phyloP scores from a whole-genome alignment of 2,113 vertebrate species.

The Fulica atra region DNA sequence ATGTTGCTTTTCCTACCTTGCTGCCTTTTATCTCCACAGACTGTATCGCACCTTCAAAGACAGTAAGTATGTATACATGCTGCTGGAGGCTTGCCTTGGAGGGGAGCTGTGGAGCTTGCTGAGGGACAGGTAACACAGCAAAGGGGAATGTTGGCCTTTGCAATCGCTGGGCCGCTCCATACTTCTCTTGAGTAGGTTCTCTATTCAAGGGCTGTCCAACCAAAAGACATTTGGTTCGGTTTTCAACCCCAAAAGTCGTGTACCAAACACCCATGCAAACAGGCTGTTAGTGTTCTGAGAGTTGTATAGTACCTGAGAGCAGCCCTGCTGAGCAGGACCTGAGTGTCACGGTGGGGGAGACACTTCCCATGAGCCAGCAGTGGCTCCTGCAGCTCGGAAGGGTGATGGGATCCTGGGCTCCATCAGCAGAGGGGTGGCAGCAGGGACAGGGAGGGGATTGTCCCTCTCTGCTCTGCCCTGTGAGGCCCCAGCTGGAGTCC shows the following conservation, averaged over 20 bases:
- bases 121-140: constrained; percentile 87
- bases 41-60: constrained; percentile 92
- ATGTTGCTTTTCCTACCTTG: not conserved
- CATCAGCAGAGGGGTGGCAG: too few species aligned
- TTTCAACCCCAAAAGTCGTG: not conserved
- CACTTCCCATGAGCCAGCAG: too few species aligned
- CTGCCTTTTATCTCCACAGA: constrained; percentile 70
- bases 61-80: constrained; percentile 90
- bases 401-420: too few species aligned
- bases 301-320: not conserved
- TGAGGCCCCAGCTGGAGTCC: too few species aligned
- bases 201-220: not conserved
- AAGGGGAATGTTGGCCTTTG: not conserved
- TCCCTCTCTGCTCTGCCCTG: too few species aligned
- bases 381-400: too few species aligned
- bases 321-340: too few species aligned
- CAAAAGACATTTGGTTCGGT: not conserved
- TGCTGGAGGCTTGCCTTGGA: constrained; percentile 91
- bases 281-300: not conserved
- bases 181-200: not conserved
- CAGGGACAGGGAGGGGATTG: too few species aligned
- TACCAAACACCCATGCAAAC: not conserved
- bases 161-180: not conserved
- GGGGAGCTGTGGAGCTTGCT: constrained; percentile 93
- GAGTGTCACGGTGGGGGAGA: too few species aligned